Base-by-base conservation (phyloP, 2,797 vertebrate species). In the Schizothorax lantsangensis region DNA sequence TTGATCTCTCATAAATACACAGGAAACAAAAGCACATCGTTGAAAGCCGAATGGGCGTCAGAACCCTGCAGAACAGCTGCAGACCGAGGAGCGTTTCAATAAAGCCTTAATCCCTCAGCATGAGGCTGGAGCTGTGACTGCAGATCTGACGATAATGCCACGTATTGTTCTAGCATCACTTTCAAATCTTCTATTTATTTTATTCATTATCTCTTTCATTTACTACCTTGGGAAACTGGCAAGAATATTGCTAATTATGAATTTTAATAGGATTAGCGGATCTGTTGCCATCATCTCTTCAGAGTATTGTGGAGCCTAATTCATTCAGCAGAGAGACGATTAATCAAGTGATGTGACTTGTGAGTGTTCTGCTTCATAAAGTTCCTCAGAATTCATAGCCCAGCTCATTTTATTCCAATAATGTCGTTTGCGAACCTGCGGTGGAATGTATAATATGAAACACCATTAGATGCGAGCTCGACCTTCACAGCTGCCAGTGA, bases 181-280 rank as follows among this genome's bases (percentile, higher is more conserved):
- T 91, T 89, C 84, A 90, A 91, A 89, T 90, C 80, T 91, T 93
- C 91, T 79, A 54, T 85, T 80, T 79, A 47, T 73, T 83, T 85
- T 81, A 71, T 72, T 72, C 57, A 62, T 80, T 72, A 83, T 83
- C 79, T 72, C 82, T 88, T 75, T 78, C 84, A 89, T 90, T 91
- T 80, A 64, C 80, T 87, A 90, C 89, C 90, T 90, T 80, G 40
- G 84, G 88, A 91, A 81, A 91, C 86, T 80, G 85, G 86, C 88
- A 81, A 90, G 91, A 91, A 90, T 87, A 80, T 74, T 81, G 84
- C 90, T 90, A 93, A 95, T 94, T 93, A 92, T 92, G 88, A 86
- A 92, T 91, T 92, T 92, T 93, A 93, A 94, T 93, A 91, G 92
- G 92, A 95, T 94, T 94, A 93, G 86, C 87, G 89, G 85, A 93